Conservation (phyloP, 2,797 vertebrate species). For the Rhynchotus rufescens region DNA sequence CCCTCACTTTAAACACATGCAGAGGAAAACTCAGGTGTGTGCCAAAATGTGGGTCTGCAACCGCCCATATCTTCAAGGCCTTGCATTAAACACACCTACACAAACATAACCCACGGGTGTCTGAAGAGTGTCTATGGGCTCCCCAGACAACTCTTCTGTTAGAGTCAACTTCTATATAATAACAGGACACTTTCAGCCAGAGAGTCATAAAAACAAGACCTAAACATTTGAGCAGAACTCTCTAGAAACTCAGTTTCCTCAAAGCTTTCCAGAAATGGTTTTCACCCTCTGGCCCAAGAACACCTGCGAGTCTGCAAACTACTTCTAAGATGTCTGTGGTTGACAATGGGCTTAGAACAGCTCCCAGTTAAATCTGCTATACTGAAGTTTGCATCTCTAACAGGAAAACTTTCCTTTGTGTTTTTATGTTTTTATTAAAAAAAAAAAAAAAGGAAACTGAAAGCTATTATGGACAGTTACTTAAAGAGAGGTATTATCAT, state of each 20-base stretch:
- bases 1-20: not conserved
- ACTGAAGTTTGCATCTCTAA: not conserved
- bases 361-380: not conserved
- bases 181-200: not conserved
- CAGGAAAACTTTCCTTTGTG: too few relatives aligned
- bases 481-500: not conserved
- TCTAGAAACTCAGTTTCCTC: not conserved
- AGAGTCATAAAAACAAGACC: not conserved
- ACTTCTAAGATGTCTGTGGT: not conserved
- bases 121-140: not conserved
- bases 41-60: not conserved
- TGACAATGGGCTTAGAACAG: not conserved
- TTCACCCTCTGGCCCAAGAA: not conserved
- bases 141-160: not conserved
- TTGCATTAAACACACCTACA: not conserved
- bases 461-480: not conserved
- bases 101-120: not conserved
- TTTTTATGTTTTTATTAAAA: not conserved
- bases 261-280: not conserved
- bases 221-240: not conserved
- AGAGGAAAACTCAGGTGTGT: fast-evolving
- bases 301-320: not conserved
- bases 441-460: not conserved
- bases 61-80: not conserved
- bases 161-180: not conserved